Percentiles rank a stretch among this genome's conserved stretches.
phyloP scores from a whole-genome alignment of 2,797 vertebrate genomes.

The Fringilla coelebs region DNA sequence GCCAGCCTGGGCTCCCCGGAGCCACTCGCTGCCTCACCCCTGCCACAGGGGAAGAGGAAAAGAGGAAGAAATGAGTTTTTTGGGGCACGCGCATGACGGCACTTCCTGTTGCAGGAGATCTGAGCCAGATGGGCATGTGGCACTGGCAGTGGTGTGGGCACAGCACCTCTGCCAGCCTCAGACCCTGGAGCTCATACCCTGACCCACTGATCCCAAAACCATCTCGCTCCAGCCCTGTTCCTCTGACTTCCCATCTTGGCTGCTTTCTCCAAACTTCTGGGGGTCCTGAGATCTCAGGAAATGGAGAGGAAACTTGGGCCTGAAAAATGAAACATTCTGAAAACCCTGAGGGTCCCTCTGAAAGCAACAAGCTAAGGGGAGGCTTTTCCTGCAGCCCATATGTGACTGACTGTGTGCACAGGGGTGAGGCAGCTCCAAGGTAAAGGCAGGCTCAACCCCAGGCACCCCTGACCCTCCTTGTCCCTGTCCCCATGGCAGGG shows the following conservation, averaged over 20 bases:
- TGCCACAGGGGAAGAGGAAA: slow-evolving; percentile 32
- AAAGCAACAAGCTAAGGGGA: background rate
- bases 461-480: background rate
- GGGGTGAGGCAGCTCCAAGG: background rate
- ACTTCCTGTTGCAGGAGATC: slow-evolving; percentile 19
- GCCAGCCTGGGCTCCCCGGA: slow-evolving; percentile 71
- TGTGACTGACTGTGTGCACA: background rate
- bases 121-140: background rate
- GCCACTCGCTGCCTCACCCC: slow-evolving; percentile 33
- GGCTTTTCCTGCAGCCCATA: background rate
- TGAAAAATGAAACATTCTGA: background rate
- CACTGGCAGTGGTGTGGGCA: fast-evolving
- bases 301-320: background rate
- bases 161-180: background rate
- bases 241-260: background rate
- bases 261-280: background rate
- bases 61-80: slow-evolving; percentile 21
- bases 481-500: background rate
- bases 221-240: fast-evolving
- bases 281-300: background rate
- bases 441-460: background rate
- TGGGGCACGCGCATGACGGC: background rate
- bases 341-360: background rate
- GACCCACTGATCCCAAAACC: background rate
- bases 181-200: background rate